Base-by-base conservation (phyloP, 2,888 invertebrate genomes). In the Ommatoiulus sabulosus region DNA sequence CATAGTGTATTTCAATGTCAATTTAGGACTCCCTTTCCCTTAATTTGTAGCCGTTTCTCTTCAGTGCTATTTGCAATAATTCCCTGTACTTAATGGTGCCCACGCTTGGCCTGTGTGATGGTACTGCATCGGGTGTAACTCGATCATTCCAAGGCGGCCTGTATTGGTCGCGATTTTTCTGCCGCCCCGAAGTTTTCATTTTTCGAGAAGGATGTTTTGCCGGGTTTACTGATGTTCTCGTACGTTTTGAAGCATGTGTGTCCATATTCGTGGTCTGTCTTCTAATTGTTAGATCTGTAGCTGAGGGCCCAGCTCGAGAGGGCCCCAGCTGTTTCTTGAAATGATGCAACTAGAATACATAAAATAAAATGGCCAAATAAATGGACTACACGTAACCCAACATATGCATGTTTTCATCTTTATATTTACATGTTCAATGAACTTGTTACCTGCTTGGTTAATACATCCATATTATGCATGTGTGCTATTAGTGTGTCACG, bases 1-100 rank as follows among this genome's bases (percentile, higher is more conserved):
- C 44, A 44, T 44, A 44, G 44, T 7, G 8, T 0, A 44, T 86
- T 35, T 86, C n/a, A 35, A 44, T 4, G 20, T 44, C 8, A 85
- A 44, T 7, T 44, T 86, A 86, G 44, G 44, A n/a, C 17, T 86
- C 46, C 20, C 46, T 46, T 46, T 44, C 20, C 15, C 46, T 44
- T 44, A 86, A 20, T 35, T 86, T 86, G n/a, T 44, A 86, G 44
- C 86, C 86, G n/a, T 86, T 86, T 46, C 86, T 44, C 20, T 86
- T 86, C 46, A 86, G 44, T 0, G 86, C 86, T 17, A 86, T 44
- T n/a, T 86, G 44, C 20, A 86, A 86, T 44, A 86, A 44, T 86
- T 86, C 86, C 46, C 44, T 35, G 44, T 86, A 86, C 20, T 86
- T 44, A 8, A 86, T 86, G 20, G n/a, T 46, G 20, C 10, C 15